Conservation (phyloP, 2,888 invertebrate species). For the Drosophila flavopinicola region DNA sequence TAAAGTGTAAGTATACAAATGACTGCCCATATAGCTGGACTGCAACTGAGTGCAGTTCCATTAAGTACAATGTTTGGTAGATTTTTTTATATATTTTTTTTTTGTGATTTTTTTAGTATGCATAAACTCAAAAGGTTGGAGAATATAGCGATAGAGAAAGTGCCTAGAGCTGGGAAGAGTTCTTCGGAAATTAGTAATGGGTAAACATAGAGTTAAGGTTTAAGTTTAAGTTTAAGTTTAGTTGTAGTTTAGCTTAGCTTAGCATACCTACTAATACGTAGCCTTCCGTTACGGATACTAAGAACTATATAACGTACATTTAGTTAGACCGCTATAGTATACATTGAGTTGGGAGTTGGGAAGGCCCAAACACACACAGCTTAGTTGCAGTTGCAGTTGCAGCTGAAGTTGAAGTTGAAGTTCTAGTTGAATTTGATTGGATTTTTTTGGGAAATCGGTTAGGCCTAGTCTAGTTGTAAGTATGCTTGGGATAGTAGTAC, state of each 20-base stretch:
- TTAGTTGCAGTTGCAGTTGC: constrained; percentile 11
- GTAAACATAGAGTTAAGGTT: constrained; percentile 45
- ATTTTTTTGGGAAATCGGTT: not conserved
- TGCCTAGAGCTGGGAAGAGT: constrained; percentile 51
- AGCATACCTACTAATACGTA: constrained; percentile 62
- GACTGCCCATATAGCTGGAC: constrained; percentile 84
- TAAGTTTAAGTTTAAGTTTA: constrained; percentile 42
- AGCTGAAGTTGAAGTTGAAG: constrained; percentile 10
- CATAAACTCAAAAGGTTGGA: constrained; percentile 65
- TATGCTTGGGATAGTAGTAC: constrained; percentile 39
- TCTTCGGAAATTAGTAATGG: constrained; percentile 50
- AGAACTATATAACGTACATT: constrained; percentile 74
- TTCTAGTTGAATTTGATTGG: constrained; percentile 12
- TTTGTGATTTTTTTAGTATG: constrained; percentile 57
- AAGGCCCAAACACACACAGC: constrained; percentile 10
- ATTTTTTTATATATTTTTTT: constrained; percentile 21
- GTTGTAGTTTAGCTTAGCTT: constrained; percentile 56
- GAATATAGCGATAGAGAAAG: constrained; percentile 52
- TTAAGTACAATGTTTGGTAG: constrained; percentile 68
- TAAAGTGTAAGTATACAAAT: constrained; percentile 70
- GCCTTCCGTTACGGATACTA: constrained; percentile 62
- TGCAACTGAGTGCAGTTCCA: constrained; percentile 58
- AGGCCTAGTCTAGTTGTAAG: constrained; percentile 40
- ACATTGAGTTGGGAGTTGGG: constrained; percentile 40
- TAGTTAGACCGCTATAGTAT: constrained; percentile 65